Evolutionary conservation across 2,888 invertebrate genomes (phyloP), one percentile per base, ranked within the genome.

Genomic region (Marronus borbonicus): DNA sequence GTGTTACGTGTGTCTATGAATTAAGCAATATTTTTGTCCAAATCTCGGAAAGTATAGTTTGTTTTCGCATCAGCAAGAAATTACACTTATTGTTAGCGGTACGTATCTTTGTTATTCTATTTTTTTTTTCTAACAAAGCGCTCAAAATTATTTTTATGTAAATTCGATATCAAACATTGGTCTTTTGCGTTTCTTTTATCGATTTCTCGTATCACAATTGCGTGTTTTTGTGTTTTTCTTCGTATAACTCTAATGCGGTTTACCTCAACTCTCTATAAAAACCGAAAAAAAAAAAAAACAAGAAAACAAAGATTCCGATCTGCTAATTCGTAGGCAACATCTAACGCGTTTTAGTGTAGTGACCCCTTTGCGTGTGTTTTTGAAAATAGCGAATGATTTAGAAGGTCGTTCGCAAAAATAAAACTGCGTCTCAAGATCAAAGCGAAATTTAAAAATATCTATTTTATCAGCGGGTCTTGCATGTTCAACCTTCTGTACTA

Each of bases 381-480:
- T 39, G 55, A 72, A 52, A 79, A 80, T 81, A 79, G 80, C 80
- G 76, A 80, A 74, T 77, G 79, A 75, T 79, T 70, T 65, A 68
- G 78, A 81, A 81, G 81, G 81, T 81, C 79, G 79, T 52, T 3
- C 65, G 55, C 74, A 76, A 81, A 81, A 81, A 81, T 81, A 81
- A 76, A 72, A 74, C 36, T 66, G 74, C 39, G 60, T 36, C 17
- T 74, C 75, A 76, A 76, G 50, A 78, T 79, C 74, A 77, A 70
- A 70, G 50, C 20, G 62, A 55, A 76, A 24, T 49, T 69, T 44
- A 62, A 77, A 69, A 74, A 74, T 76, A 76, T 58, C 39, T 44
- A 12, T 31, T 60, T 39, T 60, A 60, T 72, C 65, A 62, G 58
- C 77, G 72, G n/a, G 39, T 20, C 1, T 28, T 62, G 77, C 76